Conservation (phyloP, 2,797 vertebrate species). For the Columba guinea region DNA sequence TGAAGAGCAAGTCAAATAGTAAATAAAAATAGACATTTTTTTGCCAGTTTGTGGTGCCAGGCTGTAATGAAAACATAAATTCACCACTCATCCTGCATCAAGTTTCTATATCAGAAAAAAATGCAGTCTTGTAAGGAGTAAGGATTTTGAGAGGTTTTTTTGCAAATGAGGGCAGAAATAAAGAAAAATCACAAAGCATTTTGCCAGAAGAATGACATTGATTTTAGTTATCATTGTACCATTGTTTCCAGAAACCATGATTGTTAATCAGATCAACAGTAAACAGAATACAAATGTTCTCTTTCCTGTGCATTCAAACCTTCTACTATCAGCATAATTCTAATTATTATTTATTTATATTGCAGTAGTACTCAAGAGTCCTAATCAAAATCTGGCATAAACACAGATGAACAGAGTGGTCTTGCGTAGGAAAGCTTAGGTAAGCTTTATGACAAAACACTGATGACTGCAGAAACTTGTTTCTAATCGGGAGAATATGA, state of each 20-base stretch:
- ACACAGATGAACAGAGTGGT: background rate
- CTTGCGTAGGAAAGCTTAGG: background rate
- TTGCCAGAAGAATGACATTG: background rate
- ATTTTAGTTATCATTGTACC: background rate
- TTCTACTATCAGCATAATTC: background rate
- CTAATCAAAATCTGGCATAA: background rate
- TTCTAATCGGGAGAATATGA: background rate
- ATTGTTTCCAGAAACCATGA: background rate
- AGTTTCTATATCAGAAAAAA: background rate
- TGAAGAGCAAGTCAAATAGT: background rate
- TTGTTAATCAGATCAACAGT: background rate
- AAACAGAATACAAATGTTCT: background rate
- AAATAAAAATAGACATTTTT: slow-evolving; percentile 14
- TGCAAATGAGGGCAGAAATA: background rate
- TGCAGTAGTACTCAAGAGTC: background rate
- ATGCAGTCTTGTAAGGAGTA: background rate
- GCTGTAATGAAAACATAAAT: background rate
- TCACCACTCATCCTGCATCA: background rate
- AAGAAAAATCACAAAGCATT: background rate
- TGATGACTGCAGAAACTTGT: background rate
- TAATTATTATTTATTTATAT: slow-evolving; percentile 12
- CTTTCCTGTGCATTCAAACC: background rate
- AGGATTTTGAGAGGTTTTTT: background rate
- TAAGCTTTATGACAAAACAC: background rate
- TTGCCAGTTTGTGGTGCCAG: background rate